Base-by-base conservation (phyloP, 2,797 vertebrate species). In the Chelon labrosus region DNA sequence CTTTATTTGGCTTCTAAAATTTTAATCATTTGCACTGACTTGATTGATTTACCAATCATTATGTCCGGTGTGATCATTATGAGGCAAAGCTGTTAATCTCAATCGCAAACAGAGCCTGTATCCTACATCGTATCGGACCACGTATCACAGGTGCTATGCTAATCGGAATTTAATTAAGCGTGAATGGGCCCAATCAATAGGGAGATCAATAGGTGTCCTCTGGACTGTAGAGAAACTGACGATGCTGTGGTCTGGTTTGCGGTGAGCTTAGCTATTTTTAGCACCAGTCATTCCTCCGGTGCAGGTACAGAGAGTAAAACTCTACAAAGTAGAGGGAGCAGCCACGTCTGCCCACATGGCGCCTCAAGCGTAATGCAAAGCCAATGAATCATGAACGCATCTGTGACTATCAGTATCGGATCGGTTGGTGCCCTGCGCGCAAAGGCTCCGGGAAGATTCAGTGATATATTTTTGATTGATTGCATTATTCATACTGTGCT, bases 211-310 rank as follows among this genome's bases (percentile, higher is more conserved):
- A 55, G 14, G 47, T 39, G 37, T 78, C 67, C 64, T 47, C 52
- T 55, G 31, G 64, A 53, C 73, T 63, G 67, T 20, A 38, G 70
- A 63, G 54, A 66, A 80, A 57, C 67, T 77, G 72, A 79, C 86
- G 75, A 79, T 71, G 64, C 59, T 70, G 64, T 42, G 41, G 78
- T 89, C 56, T 55, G 55, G 60, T 53, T 82, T 82, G 77, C 80
- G 69, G 58, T 76, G 72, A 83, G 80, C 57, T 25, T 7, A 51
- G 72, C 86, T 91, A 86, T 91, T 90, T 92, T 90, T 90, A 91
- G 80, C 49, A 1, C 13, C 35, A 80, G 69, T 78, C 73, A 59
- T 88, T 88, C 77, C 71, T 85, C 22, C 71, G 58, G 71, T 70
- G 79, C 82, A 88, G 85, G 81, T 92, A 82, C 73, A 80, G 70